Percentiles rank a stretch among this genome's conserved stretches.
Evolutionary conservation across 2,797 vertebrate species (phyloP).

Genomic region (Sphenodon punctatus): DNA sequence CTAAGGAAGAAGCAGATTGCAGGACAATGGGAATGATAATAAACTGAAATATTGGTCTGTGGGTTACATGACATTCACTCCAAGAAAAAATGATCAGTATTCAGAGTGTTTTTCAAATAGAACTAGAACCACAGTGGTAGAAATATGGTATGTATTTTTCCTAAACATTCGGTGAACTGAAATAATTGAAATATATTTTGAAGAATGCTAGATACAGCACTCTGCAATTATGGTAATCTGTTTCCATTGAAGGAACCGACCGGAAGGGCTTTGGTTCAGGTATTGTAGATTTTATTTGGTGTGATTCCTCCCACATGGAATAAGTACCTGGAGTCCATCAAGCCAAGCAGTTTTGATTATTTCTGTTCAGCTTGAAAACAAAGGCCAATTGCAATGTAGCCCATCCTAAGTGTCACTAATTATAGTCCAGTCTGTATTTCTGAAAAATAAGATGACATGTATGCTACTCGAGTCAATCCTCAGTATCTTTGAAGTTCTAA

Average conservation of each 20-base stretch:
- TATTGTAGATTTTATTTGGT: not conserved
- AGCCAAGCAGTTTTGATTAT: not conserved
- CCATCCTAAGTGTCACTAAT: not conserved
- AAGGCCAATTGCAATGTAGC: not conserved
- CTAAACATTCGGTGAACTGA: not conserved
- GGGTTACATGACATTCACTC: not conserved
- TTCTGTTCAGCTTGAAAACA: not conserved
- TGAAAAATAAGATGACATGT: not conserved
- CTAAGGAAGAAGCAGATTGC: not conserved
- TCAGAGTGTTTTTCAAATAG: no score
- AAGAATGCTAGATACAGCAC: not conserved
- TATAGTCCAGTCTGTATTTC: not conserved
- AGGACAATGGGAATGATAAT: not conserved
- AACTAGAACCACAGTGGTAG: no score
- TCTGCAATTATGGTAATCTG: not conserved
- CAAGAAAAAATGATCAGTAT: no score
- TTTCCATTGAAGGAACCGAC: not conserved
- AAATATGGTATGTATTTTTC: no score
- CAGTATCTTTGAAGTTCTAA: not conserved
- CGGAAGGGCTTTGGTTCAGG: not conserved
- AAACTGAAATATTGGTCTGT: not conserved
- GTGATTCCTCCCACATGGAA: not conserved
- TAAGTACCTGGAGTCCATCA: not conserved
- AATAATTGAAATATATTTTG: not conserved
- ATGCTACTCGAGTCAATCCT: not conserved